Base-by-base conservation (phyloP, 2,888 invertebrate species). In the Rhorus exstirpatorius region DNA sequence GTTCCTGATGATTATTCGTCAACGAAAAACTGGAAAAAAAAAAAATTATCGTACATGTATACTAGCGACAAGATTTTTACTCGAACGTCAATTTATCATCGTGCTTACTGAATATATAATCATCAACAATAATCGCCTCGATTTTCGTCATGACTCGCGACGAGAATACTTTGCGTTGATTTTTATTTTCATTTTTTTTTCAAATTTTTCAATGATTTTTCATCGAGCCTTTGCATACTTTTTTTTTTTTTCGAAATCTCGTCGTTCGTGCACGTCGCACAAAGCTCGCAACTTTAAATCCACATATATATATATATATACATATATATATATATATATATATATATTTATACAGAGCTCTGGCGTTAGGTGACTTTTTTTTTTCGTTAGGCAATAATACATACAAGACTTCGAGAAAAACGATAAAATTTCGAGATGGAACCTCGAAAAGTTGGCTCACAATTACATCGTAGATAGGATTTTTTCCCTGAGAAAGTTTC, bases 261-360 rank as follows among this genome's bases (percentile, higher is more conserved):
- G 61, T 72, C 58, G 41, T 78, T 63, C 53, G 68, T 68, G 74
- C 74, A 67, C 68, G 31, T 61, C 51, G 82, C 75, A 75, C 78
- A 79, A 79, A 79, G 55, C 65, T 75, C 70, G 44, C 58, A 70
- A 68, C 26, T 19, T 12, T 67, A 31, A 46, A 35, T 72, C 55
- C 49, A 55, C 46, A 41, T 67, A 49, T 67, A 72, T 44, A 38
- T 67, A 53, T 63, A 51, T 38, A n/a, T n/a, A n/a, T n/a, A n/a
- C n/a, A n/a, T n/a, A n/a, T n/a, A n/a, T n/a, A n/a, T n/a, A n/a
- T n/a, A n/a, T n/a, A n/a, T n/a, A n/a, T n/a, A n/a, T n/a, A n/a
- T n/a, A n/a, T n/a, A n/a, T n/a, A n/a, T n/a, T n/a, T n/a, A n/a
- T n/a, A n/a, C n/a, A n/a, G n/a, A n/a, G n/a, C n/a, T n/a, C n/a